These are phyloP conservation scores for Pharmacophagus antenor DNA, from an alignment of 2,888 invertebrate species.

Conservation along the genomic window DNA sequence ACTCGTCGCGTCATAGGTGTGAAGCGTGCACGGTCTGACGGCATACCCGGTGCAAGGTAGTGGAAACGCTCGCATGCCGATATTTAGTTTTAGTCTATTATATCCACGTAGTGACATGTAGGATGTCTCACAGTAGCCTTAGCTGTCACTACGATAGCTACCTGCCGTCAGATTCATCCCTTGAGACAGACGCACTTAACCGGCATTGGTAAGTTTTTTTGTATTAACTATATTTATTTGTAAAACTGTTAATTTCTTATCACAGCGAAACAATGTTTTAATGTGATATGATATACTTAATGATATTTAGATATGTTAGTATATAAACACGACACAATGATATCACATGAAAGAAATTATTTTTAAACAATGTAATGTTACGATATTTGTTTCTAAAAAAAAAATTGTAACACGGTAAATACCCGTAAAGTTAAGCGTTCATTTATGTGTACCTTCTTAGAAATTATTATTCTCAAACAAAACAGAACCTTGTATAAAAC, in stretches of 20 bases:
- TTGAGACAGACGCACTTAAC: constrained; percentile 77
- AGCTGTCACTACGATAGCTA: constrained; percentile 78
- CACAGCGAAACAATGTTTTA: background rate
- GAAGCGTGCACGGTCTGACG: constrained; percentile 69
- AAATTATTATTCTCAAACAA: background rate
- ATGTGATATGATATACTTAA: background rate
- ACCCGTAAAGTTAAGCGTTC: background rate
- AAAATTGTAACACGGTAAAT: no score
- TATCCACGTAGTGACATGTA: constrained; percentile 74
- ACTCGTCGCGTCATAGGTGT: constrained; percentile 74
- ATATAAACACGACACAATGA: no score
- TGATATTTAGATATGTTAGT: no score
- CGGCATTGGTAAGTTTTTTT: constrained; percentile 67
- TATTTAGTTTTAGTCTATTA: constrained; percentile 59
- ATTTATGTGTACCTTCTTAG: background rate
- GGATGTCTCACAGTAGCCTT: constrained; percentile 79
- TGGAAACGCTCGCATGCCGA: constrained; percentile 54
- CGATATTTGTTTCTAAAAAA: no score
- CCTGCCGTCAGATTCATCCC: constrained; percentile 74
- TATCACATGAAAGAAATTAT: no score
- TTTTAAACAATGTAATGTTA: no score
- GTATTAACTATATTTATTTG: background rate
- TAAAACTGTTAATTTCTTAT: background rate
- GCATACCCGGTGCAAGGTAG: constrained; percentile 67
- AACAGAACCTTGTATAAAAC: background rate